These are phyloP conservation scores for Gobius niger DNA, from an alignment of 2,113 vertebrate genomes.

Conservation along the genomic window DNA sequence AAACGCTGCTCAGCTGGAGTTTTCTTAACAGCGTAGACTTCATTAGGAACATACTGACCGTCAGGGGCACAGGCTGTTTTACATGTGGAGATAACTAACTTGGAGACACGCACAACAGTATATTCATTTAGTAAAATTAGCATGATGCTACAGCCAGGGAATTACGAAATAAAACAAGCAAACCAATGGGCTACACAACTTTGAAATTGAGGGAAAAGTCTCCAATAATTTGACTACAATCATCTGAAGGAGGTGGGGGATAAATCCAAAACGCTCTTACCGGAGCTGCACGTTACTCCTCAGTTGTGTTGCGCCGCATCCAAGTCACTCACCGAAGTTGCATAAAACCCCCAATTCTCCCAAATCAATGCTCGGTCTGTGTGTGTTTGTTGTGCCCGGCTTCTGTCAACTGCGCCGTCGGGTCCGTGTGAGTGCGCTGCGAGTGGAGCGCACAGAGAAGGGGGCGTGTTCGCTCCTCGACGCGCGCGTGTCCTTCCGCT, in stretches of 20 bases:
- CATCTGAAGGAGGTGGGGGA: neutral
- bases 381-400: conserved; percentile 11
- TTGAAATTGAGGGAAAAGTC: too few species aligned
- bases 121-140: too few species aligned
- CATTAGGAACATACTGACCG: too few species aligned
- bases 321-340: conserved; percentile 2
- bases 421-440: neutral
- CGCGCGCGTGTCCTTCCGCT: conserved; percentile 47
- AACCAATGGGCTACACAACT: too few species aligned
- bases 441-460: neutral
- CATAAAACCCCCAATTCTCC: neutral
- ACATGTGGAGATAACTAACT: too few species aligned
- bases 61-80: too few species aligned
- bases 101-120: too few species aligned
- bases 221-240: too few species aligned
- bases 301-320: conserved; percentile 29
- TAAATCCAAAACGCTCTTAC: conserved; percentile 23
- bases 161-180: too few species aligned
- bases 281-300: conserved; percentile 19
- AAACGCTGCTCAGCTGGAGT: too few species aligned
- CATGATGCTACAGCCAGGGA: too few species aligned
- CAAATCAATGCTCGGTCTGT: neutral
- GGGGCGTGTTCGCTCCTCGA: conserved; percentile 15
- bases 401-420: conserved; percentile 13
- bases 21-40: too few species aligned